Conservation (phyloP, 30 jellyfish, hydroid and myxozoan species). For the Hydra vulgaris region DNA sequence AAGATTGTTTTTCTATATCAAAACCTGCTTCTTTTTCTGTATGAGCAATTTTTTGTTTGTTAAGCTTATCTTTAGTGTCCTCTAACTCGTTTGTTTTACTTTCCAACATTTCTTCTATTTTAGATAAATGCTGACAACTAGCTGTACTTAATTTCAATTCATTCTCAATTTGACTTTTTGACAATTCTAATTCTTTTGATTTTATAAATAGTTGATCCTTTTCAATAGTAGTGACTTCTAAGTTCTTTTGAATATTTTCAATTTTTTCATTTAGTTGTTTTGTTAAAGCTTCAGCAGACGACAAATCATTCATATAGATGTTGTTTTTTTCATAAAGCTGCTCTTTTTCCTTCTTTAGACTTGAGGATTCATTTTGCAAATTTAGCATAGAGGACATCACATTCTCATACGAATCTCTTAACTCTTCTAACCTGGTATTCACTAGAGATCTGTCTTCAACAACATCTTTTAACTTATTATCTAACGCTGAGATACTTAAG, state of each 20-base stretch:
- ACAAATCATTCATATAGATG: not conserved
- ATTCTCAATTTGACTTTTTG: not conserved
- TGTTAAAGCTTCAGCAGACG: not conserved
- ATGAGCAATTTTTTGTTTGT: not conserved
- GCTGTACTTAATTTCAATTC: not conserved
- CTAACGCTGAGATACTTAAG: not conserved
- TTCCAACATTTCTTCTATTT: not conserved
- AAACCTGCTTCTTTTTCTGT: not conserved
- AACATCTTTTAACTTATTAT: not conserved
- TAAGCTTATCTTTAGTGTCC: not conserved
- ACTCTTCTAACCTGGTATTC: not conserved
- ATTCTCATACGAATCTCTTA: not conserved
- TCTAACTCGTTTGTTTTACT: not conserved
- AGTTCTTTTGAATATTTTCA: not conserved
- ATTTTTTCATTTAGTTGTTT: not conserved
- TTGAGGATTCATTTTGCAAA: not conserved
- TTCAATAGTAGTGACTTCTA: not conserved
- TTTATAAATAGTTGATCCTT: not conserved
- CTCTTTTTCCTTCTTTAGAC: not conserved
- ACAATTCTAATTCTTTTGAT: not conserved
- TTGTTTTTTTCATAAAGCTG: not conserved
- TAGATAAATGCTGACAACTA: not conserved
- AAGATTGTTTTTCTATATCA: not conserved
- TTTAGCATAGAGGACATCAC: not conserved
- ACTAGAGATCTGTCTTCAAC: not conserved